Evolutionary conservation across 2,888 invertebrate species (phyloP), one percentile per base, ranked within the genome.

Genomic region (Dexiosoma caninum): DNA sequence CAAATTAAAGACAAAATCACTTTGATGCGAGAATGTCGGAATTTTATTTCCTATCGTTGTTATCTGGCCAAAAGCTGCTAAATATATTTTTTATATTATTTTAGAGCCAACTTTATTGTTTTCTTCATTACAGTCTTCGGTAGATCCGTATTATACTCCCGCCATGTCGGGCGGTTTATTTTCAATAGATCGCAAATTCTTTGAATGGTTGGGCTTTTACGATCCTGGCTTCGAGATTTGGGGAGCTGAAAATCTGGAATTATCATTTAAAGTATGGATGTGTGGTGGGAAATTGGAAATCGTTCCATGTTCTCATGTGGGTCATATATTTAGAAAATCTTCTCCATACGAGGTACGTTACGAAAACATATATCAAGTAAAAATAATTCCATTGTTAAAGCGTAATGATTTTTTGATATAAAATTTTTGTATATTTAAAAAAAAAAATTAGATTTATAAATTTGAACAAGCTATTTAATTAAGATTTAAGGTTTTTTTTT

Each of bases 231-330:
- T 99, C 91, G 99, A 99, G 90, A 99, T 99, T 86, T 99, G 99
- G 99, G 99, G 99, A 81, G 98, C 98, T 51, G 98, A 99, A 91
- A 99, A 99, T 91, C 92, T 99, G 82, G 99, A 99, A 90, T 91
- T 99, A 23, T 99, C 98, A 0, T 99, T 99, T 91, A 98, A 99
- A 93, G 97, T 98, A 7, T 99, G 99, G 99, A 99, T 99, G 99
- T 99, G 99, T 88, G 99, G 99, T 70, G 99, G 99, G 49, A 97
- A 96, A 0, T 91, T 99, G 84, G 98, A 99, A 91, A 99, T 99
- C 83, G 95, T 99, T 27, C 99, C 99, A 1, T 99, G 99, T 89
- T 98, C 98, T 6, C 99, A 99, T 91, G 99, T 99, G 49, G 99
- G 99, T 4, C 99, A 99, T 91, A 98, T 99, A 89, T 99, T 99